phyloP scores from a whole-genome alignment of 2,888 invertebrate genomes.

The Erebia ligea region DNA sequence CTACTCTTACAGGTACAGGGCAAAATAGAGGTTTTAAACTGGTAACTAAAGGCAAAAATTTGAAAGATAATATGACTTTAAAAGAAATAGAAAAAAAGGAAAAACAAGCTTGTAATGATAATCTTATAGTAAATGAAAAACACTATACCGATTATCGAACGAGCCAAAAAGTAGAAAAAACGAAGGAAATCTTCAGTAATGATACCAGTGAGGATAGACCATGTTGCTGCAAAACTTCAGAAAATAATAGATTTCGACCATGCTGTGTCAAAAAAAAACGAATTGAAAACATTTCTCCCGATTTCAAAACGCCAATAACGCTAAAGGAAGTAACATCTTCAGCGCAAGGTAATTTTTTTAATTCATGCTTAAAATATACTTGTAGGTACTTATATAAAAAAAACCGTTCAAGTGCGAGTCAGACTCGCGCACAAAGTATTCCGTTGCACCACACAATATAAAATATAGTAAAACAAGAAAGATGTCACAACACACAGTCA shows the following conservation, averaged over 20 bases:
- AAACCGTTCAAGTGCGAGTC: too few species aligned
- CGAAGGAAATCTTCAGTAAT: conserved; percentile 42
- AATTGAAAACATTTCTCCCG: conserved; percentile 47
- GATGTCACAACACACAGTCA: too few species aligned
- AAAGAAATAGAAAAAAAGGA: background rate
- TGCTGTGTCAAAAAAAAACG: conserved; percentile 30
- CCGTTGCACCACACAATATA: too few species aligned
- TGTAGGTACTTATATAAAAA: too few species aligned
- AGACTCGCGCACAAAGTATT: too few species aligned
- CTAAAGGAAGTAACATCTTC: conserved; percentile 47
- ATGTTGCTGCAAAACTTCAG: conserved; percentile 48
- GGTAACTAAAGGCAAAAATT: conserved; percentile 5
- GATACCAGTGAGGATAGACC: conserved; percentile 61
- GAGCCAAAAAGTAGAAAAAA: conserved; percentile 19
- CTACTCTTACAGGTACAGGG: conserved; percentile 16
- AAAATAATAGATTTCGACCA: conserved; percentile 18
- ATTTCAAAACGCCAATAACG: conserved; percentile 51
- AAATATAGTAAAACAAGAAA: too few species aligned
- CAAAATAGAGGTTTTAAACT: conserved; percentile 25
- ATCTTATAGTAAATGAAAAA: background rate
- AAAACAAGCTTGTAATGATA: background rate
- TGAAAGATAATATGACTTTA: background rate
- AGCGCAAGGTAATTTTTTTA: conserved; percentile 43
- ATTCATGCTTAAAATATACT: too few species aligned
- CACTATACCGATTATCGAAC: background rate